phyloP scores from a whole-genome alignment of 23 tunicate species.

The Ascidia mentula region DNA sequence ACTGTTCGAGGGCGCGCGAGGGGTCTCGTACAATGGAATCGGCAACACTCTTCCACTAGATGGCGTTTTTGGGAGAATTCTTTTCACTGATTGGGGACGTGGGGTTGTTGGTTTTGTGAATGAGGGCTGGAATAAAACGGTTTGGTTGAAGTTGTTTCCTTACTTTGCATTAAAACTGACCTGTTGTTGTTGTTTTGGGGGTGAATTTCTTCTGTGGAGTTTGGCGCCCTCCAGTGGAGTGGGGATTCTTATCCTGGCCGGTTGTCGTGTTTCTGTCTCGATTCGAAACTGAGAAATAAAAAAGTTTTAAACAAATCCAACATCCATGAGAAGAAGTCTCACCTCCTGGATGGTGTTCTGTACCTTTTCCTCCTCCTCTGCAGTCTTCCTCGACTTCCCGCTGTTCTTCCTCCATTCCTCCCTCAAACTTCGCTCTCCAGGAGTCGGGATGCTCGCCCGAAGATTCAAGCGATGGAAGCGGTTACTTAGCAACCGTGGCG shows the following conservation, averaged over 20 bases:
- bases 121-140: not conserved
- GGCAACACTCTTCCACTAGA: not conserved
- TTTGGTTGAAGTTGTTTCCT: too few relatives aligned
- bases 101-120: not conserved
- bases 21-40: not conserved
- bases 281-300: too few relatives aligned
- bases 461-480: conserved; percentile 20
- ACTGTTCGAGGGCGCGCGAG: conserved; percentile 8
- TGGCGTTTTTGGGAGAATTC: not conserved
- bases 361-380: not conserved
- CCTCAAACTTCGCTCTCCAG: conserved; percentile 29
- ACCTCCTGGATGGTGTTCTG: not conserved
- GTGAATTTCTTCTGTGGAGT: too few relatives aligned
- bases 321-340: not conserved
- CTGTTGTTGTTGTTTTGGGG: too few relatives aligned
- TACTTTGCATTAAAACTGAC: too few relatives aligned
- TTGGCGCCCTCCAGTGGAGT: too few relatives aligned
- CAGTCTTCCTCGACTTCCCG: not conserved
- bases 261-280: too few relatives aligned
- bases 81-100: not conserved
- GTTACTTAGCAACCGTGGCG: conserved; percentile 7
- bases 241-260: too few relatives aligned
- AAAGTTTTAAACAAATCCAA: too few relatives aligned
- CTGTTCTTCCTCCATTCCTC: conserved; percentile 44
- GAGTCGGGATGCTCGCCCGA: conserved; percentile 36